A percentile compares a stretch with the other conserved stretches of the same genome.
phyloP scores from a whole-genome alignment of 2,797 vertebrate genomes.

The Alca torda region DNA sequence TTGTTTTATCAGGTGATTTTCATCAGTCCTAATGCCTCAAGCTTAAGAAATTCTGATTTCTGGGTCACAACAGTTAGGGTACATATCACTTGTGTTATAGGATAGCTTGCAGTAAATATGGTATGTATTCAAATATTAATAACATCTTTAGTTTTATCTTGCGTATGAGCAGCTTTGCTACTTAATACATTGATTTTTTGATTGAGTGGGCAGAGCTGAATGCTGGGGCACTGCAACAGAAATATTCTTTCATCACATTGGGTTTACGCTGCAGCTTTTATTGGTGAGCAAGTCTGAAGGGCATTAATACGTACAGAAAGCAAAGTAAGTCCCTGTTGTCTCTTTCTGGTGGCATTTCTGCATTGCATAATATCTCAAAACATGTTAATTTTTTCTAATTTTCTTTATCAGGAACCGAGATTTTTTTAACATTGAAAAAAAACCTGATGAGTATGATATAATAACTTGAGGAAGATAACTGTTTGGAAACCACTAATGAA shows the following conservation, averaged over 20 bases:
- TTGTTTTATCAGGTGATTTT: constrained; percentile 14
- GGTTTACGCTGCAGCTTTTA: neutral
- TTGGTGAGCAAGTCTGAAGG: neutral
- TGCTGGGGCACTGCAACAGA: neutral
- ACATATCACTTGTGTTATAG: neutral
- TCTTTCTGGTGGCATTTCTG: neutral
- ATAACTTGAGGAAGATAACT: neutral
- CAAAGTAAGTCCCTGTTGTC: neutral
- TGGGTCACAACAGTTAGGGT: neutral
- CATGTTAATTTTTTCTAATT: neutral
- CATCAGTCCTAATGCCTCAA: neutral
- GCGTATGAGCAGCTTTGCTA: neutral
- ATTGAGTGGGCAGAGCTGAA: neutral
- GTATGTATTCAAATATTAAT: neutral
- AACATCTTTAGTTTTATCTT: neutral
- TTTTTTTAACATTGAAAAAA: neutral
- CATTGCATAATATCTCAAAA: neutral
- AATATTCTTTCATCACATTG: neutral
- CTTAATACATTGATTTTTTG: neutral
- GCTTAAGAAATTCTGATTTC: neutral
- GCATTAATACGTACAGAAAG: neutral
- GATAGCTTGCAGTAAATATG: neutral
- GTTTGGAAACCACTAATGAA: neutral
- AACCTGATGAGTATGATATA: neutral
- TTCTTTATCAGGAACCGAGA: neutral